Base-by-base conservation (phyloP, 92 coral and sea anemone species). In the Paramuricea clavata region DNA sequence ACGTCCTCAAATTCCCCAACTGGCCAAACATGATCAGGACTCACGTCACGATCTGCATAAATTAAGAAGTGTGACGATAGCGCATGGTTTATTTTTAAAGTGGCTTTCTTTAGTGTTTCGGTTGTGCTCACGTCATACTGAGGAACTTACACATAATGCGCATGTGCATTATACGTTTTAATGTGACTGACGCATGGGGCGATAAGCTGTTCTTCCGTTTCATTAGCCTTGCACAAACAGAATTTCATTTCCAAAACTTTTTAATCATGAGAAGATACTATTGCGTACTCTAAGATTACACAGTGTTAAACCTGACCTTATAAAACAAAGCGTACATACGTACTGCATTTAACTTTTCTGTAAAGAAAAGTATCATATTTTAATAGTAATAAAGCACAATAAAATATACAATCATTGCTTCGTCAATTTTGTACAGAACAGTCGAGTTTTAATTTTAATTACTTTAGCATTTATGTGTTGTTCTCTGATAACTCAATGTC, bases 211-310 rank as follows among this genome's bases (percentile, higher is more conserved):
- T 54, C 62, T 54, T 54, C 62, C 62, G 23, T 54, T 54, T 54
- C 27, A 54, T 19, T 17, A 54, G 23, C 22, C 26, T 9, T 54
- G 26, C 22, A 21, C 62, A 54, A 54, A 54, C 62, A 54, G n/a
- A 47, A 54, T 5, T 54, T 54, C 26, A 21, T 3, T 54, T 21
- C 17, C 11, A 16, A 54, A 17, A 17, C 26, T 54, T 47, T 47
- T 54, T 54, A 70, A 70, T 70, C 49, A 70, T 19, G 6, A 21
- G n/a, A n/a, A n/a, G n/a, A n/a, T n/a, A n/a, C n/a, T n/a, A n/a
- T n/a, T n/a, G n/a, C n/a, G n/a, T n/a, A n/a, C n/a, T n/a, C n/a
- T n/a, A n/a, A n/a, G n/a, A n/a, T n/a, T n/a, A n/a, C n/a, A n/a
- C n/a, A n/a, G n/a, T n/a, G 15, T 27, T 12, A 25, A 5, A 16